Evolutionary conservation across 2,888 invertebrate species (phyloP).

Genomic region (Pristionchus arcanus): DNA sequence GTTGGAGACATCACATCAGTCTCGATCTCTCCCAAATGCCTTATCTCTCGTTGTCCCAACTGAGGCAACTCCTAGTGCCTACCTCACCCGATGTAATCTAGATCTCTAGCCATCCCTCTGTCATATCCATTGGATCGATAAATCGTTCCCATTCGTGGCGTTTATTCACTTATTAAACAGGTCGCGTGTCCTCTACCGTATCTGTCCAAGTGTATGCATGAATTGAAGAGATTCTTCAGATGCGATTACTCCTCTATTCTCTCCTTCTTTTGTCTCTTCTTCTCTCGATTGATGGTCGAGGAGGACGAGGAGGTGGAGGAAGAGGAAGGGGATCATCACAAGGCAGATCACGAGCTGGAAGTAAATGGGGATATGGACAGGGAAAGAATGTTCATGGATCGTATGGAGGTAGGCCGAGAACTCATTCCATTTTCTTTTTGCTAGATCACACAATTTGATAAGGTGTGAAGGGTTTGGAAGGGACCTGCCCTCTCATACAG

Average conservation of each 20-base stretch:
- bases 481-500: too few species aligned
- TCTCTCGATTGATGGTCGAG: slow-evolving; percentile 15
- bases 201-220: not conserved
- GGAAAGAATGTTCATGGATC: not conserved
- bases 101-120: not conserved
- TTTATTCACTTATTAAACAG: not conserved
- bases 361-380: not conserved
- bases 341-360: not conserved
- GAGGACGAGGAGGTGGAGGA: slow-evolving; percentile 42
- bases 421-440: too few species aligned
- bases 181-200: slow-evolving; percentile 37
- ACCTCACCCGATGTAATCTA: slow-evolving; percentile 1
- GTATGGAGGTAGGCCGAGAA: not conserved
- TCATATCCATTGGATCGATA: slow-evolving; percentile 38
- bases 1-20: not conserved
- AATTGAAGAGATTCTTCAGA: not conserved
- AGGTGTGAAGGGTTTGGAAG: too few species aligned
- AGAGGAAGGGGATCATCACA: not conserved
- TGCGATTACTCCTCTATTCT: not conserved
- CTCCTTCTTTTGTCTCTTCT: not conserved
- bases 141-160: not conserved
- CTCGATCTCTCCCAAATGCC: not conserved
- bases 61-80: not conserved
- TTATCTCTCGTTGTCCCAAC: not conserved
- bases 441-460: too few species aligned